Conservation (phyloP, 2,888 invertebrate genomes). For the Synergus japonicus region DNA sequence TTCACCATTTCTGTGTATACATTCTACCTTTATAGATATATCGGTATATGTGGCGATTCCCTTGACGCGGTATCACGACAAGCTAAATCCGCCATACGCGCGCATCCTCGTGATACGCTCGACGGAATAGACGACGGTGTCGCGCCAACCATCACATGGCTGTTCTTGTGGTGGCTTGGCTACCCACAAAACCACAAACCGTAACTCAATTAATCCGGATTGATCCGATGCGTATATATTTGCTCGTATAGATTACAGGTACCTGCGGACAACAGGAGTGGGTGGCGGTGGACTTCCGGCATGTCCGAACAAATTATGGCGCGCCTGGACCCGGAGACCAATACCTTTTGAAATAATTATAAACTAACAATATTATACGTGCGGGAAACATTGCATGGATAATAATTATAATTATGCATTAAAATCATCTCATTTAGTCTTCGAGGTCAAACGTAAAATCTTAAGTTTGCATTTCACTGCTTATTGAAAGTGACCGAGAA, state of each 20-base stretch:
- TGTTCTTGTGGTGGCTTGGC: conserved; percentile 69
- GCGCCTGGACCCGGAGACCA: background rate
- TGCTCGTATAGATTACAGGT: conserved; percentile 41
- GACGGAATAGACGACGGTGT: conserved; percentile 23
- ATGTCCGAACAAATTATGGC: conserved; percentile 13
- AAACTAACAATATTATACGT: no score
- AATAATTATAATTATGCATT: no score
- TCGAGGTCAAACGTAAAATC: no score
- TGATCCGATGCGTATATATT: conserved; percentile 63
- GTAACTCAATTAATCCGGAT: conserved; percentile 76
- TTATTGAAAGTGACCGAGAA: background rate
- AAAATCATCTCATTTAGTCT: background rate
- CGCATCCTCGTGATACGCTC: conserved; percentile 28
- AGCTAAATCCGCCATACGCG: conserved; percentile 24
- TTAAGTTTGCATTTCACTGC: no score
- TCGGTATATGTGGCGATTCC: conserved; percentile 42
- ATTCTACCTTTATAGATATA: conserved; percentile 20
- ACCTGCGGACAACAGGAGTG: conserved; percentile 21
- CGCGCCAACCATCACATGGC: conserved; percentile 57
- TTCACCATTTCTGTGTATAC: conserved; percentile 19
- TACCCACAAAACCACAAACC: conserved; percentile 72
- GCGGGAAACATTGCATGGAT: no score
- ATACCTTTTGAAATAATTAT: no score
- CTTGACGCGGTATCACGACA: conserved; percentile 40
- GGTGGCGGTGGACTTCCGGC: conserved; percentile 10